Evolutionary conservation across 2,888 invertebrate genomes (phyloP), one percentile per base, ranked within the genome.

Genomic region (Hydraecia micacea): DNA sequence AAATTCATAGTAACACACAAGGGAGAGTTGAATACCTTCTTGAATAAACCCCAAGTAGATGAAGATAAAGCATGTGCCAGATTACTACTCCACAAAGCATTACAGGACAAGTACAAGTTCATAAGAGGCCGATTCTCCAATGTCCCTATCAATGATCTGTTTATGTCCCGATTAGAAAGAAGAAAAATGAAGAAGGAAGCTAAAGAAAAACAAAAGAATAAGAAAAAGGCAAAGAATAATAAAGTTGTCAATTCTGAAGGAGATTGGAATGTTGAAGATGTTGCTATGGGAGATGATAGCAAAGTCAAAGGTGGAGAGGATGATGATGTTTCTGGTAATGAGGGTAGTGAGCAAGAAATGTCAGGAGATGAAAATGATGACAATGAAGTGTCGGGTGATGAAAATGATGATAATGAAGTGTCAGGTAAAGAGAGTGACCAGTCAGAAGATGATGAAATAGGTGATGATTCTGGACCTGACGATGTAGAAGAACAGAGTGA

Each of bases 111-210:
- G 85, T 96, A 96, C 85, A 94, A 93, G 77, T 89, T 90, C 15
- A 92, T 97, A 1, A 93, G 94, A 86, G 91, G 88, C 4, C 95
- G 92, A 81, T 97, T 95, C 84, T 91, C 92, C 3, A 93, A 95
- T 88, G 92, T 96, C 28, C 92, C 96, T 3, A 96, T 96, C 36
- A 90, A 96, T 84, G 96, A 97, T 72, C 89, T 97, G 15, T 92
- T 96, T 4, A 96, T 97, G 96, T 96, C 97, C 1, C 89, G 97
- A 75, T 87, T 94, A 85, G 97, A 97, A 90, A 93, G 96, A 80
- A 85, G 88, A 79, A 95, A 96, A 77, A 81, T 95, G 3, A 96
- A 96, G 78, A 95, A 96, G 76, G 96, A 97, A 88, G 94, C 92
- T 28, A 93, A 89, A 86, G 94, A 95, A 66, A 93, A 94, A 80